Evolutionary conservation across 2,113 vertebrate species (phyloP).

Genomic region (Brachirus orientalis): DNA sequence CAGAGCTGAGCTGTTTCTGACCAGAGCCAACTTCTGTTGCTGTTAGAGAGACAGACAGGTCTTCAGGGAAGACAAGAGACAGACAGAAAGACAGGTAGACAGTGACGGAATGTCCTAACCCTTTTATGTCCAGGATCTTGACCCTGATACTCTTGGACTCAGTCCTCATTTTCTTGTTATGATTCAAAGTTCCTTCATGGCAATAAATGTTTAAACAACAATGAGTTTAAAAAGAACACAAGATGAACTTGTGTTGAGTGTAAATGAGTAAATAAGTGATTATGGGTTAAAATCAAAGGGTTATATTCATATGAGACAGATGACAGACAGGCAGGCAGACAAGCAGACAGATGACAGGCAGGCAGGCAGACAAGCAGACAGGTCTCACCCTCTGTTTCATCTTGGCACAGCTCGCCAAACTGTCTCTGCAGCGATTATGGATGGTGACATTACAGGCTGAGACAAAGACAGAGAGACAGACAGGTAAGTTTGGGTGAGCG

Average conservation of each 20-base stretch:
- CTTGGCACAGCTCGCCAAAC: conserved; percentile 81
- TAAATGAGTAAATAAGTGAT: too few relatives aligned
- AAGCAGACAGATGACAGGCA: background rate
- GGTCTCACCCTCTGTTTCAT: conserved; percentile 83
- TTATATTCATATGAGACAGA: too few relatives aligned
- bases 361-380: background rate
- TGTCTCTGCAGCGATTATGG: conserved; percentile 85
- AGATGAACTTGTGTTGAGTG: too few relatives aligned
- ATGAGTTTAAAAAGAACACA: too few relatives aligned
- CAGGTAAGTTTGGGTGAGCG: too few relatives aligned
- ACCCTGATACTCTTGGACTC: too few relatives aligned
- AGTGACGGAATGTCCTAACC: too few relatives aligned
- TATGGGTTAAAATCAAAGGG: too few relatives aligned
- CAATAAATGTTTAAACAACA: too few relatives aligned
- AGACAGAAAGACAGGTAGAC: background rate
- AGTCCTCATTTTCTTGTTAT: too few relatives aligned
- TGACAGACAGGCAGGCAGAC: background rate
- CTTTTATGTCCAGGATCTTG: too few relatives aligned
- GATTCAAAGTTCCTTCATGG: too few relatives aligned
- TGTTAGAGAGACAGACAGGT: conserved; percentile 49
- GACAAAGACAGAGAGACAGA: conserved; percentile 19
- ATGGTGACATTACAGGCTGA: conserved; percentile 84
- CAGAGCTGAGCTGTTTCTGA: conserved; percentile 89
- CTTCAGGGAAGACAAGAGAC: background rate
- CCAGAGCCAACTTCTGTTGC: conserved; percentile 91